Conservation (phyloP, 2,113 vertebrate species). For the Indri indri region DNA sequence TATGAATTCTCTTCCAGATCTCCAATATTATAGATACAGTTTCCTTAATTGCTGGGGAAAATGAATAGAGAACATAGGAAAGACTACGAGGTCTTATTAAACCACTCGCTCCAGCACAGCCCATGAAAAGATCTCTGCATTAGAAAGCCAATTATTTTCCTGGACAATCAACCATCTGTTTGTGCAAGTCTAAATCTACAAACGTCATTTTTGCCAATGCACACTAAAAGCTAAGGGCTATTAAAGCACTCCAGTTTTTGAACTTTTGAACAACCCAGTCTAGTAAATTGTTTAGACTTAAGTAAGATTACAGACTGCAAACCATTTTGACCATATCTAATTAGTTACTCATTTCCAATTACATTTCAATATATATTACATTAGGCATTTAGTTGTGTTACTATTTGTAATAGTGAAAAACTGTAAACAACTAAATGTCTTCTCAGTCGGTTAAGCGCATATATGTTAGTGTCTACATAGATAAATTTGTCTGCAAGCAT, state of each 20-base stretch:
- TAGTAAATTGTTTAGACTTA: conserved; percentile 23
- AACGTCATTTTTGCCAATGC: neutral
- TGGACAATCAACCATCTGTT: neutral
- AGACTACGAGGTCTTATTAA: neutral
- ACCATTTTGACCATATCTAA: neutral
- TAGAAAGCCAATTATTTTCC: conserved; percentile 7
- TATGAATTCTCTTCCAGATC: neutral
- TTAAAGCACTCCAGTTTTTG: conserved; percentile 46
- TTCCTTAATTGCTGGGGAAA: neutral
- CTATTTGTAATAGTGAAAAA: neutral
- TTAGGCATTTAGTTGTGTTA: neutral
- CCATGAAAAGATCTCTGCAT: neutral
- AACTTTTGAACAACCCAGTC: neutral
- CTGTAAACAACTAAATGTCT: neutral
- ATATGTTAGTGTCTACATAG: neutral
- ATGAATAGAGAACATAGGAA: neutral
- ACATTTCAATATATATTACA: neutral
- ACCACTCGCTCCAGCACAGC: neutral
- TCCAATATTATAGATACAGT: neutral
- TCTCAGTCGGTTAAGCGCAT: neutral
- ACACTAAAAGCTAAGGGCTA: conserved; percentile 10
- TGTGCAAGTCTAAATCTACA: conserved; percentile 19
- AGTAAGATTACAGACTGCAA: neutral
- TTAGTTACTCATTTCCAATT: conserved; percentile 39
- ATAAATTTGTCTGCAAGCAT: neutral